These are phyloP conservation scores for Periophthalmodon schlosseri DNA, from an alignment of 2,113 vertebrate genomes.

Conservation along the genomic window DNA sequence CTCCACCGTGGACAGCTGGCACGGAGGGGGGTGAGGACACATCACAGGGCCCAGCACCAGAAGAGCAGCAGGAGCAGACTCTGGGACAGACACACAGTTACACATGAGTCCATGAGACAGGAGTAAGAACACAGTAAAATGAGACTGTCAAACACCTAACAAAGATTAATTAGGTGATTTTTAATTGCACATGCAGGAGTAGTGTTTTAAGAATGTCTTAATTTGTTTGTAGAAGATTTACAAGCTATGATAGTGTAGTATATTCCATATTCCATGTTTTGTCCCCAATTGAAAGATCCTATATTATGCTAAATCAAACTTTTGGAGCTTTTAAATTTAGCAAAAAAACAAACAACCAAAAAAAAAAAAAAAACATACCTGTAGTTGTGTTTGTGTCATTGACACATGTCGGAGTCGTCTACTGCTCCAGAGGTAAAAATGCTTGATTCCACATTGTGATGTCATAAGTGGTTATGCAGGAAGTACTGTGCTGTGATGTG, in stretches of 20 bases:
- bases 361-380: background rate
- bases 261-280: too few species aligned
- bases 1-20: too few species aligned
- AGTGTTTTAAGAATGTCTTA: background rate
- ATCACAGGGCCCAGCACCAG: background rate
- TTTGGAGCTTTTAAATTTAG: background rate
- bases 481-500: background rate
- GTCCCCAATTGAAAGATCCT: too few species aligned
- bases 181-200: background rate
- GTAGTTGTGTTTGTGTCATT: background rate
- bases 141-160: background rate
- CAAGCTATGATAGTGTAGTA: background rate
- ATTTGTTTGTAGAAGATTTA: background rate
- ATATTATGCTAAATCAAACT: background rate
- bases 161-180: too few species aligned
- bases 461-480: background rate
- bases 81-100: background rate
- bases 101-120: background rate
- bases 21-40: background rate
- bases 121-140: background rate
- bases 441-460: background rate
- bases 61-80: background rate
- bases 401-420: background rate
- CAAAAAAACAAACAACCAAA: too few species aligned
- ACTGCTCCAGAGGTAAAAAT: background rate